These are phyloP conservation scores for Hydropotes inermis DNA, from an alignment of 2,113 vertebrate genomes.

Conservation along the genomic window DNA sequence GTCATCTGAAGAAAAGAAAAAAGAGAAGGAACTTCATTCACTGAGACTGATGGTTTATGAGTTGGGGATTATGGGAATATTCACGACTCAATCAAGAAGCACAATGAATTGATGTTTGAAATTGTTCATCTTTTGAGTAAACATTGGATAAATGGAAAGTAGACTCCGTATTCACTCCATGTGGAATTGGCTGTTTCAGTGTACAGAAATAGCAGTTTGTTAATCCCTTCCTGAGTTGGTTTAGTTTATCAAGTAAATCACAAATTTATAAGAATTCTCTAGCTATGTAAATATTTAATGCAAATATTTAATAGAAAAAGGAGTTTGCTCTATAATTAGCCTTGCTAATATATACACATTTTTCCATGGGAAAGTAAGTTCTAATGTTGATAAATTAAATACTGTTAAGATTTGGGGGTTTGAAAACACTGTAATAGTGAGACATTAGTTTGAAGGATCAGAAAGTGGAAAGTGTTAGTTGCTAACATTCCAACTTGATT, in stretches of 20 bases:
- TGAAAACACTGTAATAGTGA: neutral
- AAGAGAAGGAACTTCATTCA: slow-evolving; percentile 72
- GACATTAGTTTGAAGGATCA: neutral
- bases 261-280: slow-evolving; percentile 36
- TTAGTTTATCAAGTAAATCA: slow-evolving; percentile 55
- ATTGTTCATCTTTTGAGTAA: slow-evolving; percentile 96
- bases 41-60: slow-evolving; percentile 81
- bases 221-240: slow-evolving; percentile 64
- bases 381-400: slow-evolving; percentile 1
- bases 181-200: slow-evolving; percentile 45
- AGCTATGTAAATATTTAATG: slow-evolving; percentile 34
- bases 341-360: neutral
- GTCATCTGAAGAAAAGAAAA: slow-evolving; percentile 57
- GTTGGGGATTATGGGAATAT: slow-evolving; percentile 96
- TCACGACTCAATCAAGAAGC: slow-evolving; percentile 92
- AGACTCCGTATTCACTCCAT: slow-evolving; percentile 64
- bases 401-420: neutral
- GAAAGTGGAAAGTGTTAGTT: neutral
- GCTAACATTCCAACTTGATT: neutral
- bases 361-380: slow-evolving; percentile 16
- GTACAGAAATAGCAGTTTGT: slow-evolving; percentile 58
- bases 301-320: slow-evolving; percentile 11
- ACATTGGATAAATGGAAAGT: slow-evolving; percentile 87
- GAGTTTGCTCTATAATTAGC: slow-evolving; percentile 35
- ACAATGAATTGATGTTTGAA: slow-evolving; percentile 91